phyloP scores from a whole-genome alignment of 2,888 invertebrate species.

The Xanthia icteritia region DNA sequence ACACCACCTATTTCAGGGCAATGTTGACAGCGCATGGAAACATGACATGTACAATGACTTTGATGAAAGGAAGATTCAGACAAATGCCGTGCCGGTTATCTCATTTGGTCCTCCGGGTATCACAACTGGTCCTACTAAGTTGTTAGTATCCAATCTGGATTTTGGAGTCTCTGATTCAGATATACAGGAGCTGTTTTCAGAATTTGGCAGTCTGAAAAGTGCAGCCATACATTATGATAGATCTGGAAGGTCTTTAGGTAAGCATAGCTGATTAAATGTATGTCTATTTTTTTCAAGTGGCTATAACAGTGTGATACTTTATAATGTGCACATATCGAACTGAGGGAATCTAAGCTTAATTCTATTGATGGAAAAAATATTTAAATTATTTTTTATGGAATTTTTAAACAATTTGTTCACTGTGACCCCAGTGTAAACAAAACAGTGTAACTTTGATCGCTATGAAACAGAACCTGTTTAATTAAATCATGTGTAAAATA shows the following conservation, averaged over 20 bases:
- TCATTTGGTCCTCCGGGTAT: constrained; percentile 45
- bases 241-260: constrained; percentile 98
- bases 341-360: too few species aligned
- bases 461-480: too few species aligned
- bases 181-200: constrained; percentile 98
- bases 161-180: constrained; percentile 99
- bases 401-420: too few species aligned
- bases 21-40: constrained; percentile 98
- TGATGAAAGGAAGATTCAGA: constrained; percentile 90
- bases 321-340: too few species aligned
- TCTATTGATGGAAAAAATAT: too few species aligned
- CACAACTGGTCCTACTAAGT: constrained; percentile 93
- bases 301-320: too few species aligned
- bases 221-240: constrained; percentile 99
- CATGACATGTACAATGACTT: constrained; percentile 98
- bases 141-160: constrained; percentile 98
- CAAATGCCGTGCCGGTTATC: constrained; percentile 80
- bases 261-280: constrained; percentile 53
- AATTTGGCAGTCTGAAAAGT: constrained; percentile 98
- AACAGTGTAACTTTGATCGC: too few species aligned
- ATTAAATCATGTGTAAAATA: too few species aligned
- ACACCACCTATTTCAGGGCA: constrained; percentile 93
- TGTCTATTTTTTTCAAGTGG: neutral
- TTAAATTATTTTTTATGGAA: too few species aligned
- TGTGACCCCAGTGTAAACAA: too few species aligned